Evolutionary conservation across 2,113 vertebrate species (phyloP), one percentile per base, ranked within the genome.

Genomic region (Pelobates fuscus): DNA sequence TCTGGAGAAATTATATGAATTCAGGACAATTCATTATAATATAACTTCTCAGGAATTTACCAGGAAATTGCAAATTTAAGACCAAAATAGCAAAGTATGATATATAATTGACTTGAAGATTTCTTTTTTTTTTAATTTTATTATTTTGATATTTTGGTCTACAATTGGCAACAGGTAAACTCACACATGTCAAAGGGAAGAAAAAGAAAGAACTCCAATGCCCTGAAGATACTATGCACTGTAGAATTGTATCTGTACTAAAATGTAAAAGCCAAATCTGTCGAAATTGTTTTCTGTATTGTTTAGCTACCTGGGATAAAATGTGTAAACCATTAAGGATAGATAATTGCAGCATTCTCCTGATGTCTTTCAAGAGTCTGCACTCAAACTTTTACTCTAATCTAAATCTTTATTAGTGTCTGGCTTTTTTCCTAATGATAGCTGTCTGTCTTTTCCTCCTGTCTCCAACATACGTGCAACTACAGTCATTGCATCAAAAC

Each of bases 331-430:
- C 44, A 44, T 66, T 66, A 66, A 18, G 21, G 24, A 46, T 43
- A 49, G 64, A 66, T 67, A 30, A 54, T 67, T 30, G 52, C 24
- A 20, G n/a, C 41, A 54, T 49, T 49, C 11, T 18, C 1, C 1
- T 49, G 44, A 14, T 49, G 44, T 49, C 44, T 4, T 49, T 49
- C 17, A 49, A 49, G 3, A 49, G 10, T 29, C 58, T 15, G n/a
- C 52, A 58, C 29, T 58, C 7, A 67, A 30, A 54, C 15, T 18
- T 67, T 46, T 46, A 27, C 44, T 25, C 15, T 70, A 59, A 70
- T 70, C 67, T 59, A 25, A 20, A 37, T 59, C 30, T 70, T 26
- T 70, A 69, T 57, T 30, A 37, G 3, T 69, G 49, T 32, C 27
- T 15, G 44, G 21, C 11, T 23, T 8, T 17, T 24, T 49, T 55